phyloP scores from a whole-genome alignment of 2,797 vertebrate species.

The Apodemus agrarius region DNA sequence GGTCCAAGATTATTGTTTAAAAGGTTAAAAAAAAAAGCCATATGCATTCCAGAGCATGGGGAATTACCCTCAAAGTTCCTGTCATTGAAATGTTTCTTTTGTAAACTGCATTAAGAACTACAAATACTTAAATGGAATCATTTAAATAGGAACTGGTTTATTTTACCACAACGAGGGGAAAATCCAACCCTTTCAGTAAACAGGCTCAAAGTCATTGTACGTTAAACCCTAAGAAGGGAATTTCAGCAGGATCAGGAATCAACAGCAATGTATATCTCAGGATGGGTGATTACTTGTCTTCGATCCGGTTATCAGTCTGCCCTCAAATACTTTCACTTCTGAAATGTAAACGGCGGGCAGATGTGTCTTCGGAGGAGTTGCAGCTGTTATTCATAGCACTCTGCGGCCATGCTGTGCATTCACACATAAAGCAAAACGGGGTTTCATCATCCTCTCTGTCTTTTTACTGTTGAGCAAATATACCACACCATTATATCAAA shows the following conservation, averaged over 20 bases:
- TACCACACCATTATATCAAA: background rate
- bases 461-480: conserved; percentile 55
- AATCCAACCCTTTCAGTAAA: conserved; percentile 40
- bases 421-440: conserved; percentile 50
- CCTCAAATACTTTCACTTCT: conserved; percentile 51
- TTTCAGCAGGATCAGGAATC: conserved; percentile 44
- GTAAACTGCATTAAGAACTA: conserved; percentile 65
- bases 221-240: conserved; percentile 40
- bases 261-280: conserved; percentile 49
- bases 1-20: conserved; percentile 7
- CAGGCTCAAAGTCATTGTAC: conserved; percentile 17
- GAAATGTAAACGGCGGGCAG: conserved; percentile 64
- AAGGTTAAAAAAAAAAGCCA: background rate
- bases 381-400: conserved; percentile 31
- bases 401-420: conserved; percentile 34
- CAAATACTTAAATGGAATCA: conserved; percentile 66
- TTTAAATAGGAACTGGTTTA: conserved; percentile 53
- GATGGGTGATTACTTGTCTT: conserved; percentile 61
- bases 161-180: conserved; percentile 44
- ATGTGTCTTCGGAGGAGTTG: conserved; percentile 64
- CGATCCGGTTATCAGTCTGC: conserved; percentile 60
- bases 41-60: conserved; percentile 71
- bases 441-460: conserved; percentile 44
- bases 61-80: conserved; percentile 75
- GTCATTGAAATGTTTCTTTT: conserved; percentile 73